A percentile compares a stretch with the other conserved stretches of the same genome.
phyloP scores from a whole-genome alignment of 2,113 vertebrate species.

The Mustelus asterias region DNA sequence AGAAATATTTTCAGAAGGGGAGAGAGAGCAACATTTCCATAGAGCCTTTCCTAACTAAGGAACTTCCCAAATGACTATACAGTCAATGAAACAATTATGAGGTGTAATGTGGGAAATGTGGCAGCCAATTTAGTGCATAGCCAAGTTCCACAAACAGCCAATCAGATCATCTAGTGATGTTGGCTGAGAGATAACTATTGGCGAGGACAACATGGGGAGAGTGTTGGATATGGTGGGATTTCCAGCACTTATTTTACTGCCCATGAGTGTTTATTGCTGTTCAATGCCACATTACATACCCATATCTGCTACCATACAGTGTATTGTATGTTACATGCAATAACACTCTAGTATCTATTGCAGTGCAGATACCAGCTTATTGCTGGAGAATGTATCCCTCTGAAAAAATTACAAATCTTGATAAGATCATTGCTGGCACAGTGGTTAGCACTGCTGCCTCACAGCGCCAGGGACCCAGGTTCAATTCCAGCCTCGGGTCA shows the following conservation, averaged over 20 bases:
- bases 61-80: neutral
- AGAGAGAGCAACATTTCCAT: neutral
- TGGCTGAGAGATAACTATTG: neutral
- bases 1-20: neutral
- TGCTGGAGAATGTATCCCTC: neutral
- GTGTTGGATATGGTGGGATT: neutral
- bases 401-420: neutral
- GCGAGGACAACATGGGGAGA: neutral
- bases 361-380: neutral
- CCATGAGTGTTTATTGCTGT: neutral
- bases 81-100: neutral
- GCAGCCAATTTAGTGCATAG: neutral
- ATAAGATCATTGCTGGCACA: neutral
- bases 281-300: neutral
- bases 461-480: no score
- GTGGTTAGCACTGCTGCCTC: no score
- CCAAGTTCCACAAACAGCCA: neutral
- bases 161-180: neutral
- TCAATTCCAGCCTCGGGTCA: no score
- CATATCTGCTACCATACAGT: neutral
- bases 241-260: neutral
- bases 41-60: neutral
- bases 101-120: neutral
- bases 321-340: neutral
- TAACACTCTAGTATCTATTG: neutral